A percentile compares a stretch with the other conserved stretches of the same genome.
Evolutionary conservation across 2,888 invertebrate genomes (phyloP).

Genomic region (Leucozona laternaria): DNA sequence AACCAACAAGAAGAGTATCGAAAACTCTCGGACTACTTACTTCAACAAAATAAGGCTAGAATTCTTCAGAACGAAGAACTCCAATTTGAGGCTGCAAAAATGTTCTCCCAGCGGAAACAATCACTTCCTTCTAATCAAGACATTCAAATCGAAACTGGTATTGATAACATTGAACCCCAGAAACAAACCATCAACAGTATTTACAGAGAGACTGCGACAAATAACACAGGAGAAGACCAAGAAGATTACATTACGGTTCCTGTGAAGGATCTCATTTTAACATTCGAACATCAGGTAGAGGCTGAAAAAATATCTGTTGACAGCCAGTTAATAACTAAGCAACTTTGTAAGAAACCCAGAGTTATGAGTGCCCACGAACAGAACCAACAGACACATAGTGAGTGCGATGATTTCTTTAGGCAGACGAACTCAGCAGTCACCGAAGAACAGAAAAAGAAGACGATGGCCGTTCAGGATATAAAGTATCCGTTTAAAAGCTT

Average conservation of each 20-base stretch:
- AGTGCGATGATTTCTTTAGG: slow-evolving; percentile 3
- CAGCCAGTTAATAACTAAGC: slow-evolving; percentile 20
- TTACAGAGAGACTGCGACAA: not conserved
- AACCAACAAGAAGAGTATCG: slow-evolving; percentile 52
- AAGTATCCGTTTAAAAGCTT: slow-evolving; percentile 28
- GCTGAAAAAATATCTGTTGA: slow-evolving; percentile 68
- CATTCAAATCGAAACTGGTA: not conserved
- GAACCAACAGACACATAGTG: not conserved
- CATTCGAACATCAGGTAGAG: slow-evolving; percentile 86
- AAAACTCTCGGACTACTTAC: slow-evolving; percentile 36
- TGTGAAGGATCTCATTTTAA: slow-evolving; percentile 85
- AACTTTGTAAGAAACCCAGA: slow-evolving; percentile 35
- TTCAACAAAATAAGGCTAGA: slow-evolving; percentile 44
- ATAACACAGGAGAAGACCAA: slow-evolving; percentile 29
- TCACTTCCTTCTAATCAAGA: not conserved
- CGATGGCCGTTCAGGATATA: not conserved
- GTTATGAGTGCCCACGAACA: slow-evolving; percentile 8
- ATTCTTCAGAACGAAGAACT: slow-evolving; percentile 7
- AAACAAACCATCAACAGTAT: slow-evolving; percentile 16
- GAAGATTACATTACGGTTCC: slow-evolving; percentile 83
- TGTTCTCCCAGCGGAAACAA: not conserved
- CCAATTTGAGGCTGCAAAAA: not conserved
- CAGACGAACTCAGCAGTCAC: not conserved
- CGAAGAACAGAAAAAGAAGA: slow-evolving; percentile 7
- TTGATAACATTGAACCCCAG: not conserved